These are phyloP conservation scores for Cryptus armator DNA, from an alignment of 2,888 invertebrate species.

Conservation along the genomic window DNA sequence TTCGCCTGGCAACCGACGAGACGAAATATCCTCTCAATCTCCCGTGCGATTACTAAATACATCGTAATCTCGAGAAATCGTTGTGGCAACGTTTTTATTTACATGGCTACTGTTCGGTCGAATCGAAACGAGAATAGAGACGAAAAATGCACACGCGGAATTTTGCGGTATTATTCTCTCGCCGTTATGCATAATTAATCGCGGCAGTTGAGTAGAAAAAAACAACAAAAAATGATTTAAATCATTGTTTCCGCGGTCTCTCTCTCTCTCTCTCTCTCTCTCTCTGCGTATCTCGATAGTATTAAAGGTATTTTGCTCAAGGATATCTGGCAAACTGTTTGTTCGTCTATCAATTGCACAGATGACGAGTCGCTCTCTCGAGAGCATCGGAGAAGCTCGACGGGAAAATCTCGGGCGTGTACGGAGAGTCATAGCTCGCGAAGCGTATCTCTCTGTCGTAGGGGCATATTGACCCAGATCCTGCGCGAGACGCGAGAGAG, in stretches of 20 bases:
- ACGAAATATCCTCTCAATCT: conserved; percentile 9
- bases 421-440: conserved; percentile 64
- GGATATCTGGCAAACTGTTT: conserved; percentile 8
- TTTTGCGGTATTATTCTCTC: no score
- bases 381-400: conserved; percentile 13
- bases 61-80: no score
- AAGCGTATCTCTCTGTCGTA: conserved; percentile 64
- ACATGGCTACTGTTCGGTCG: no score
- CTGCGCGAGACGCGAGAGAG: conserved; percentile 61
- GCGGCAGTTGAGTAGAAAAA: background rate
- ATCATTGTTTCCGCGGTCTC: background rate
- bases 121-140: no score
- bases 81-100: no score
- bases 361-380: conserved; percentile 23
- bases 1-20: conserved; percentile 44
- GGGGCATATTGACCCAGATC: conserved; percentile 79
- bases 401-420: conserved; percentile 59
- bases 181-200: no score
- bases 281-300: background rate
- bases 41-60: no score
- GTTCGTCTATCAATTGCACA: conserved; percentile 13
- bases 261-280: no score
- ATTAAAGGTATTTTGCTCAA: background rate
- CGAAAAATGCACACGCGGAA: no score
- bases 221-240: background rate